phyloP scores from a whole-genome alignment of 2,888 invertebrate species.

The Muscina levida region DNA sequence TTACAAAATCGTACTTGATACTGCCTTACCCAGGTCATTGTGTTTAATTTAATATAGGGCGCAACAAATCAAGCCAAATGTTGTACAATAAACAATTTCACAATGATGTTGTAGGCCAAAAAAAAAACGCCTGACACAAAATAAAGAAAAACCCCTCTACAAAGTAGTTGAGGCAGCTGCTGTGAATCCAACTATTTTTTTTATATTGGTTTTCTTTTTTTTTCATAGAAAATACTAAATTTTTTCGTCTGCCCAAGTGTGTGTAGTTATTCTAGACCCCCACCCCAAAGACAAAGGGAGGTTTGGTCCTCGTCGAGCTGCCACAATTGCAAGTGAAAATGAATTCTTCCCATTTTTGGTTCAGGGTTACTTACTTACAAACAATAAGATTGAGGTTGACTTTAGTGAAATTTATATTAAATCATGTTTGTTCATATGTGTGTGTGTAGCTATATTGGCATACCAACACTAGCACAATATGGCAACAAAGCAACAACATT shows the following conservation, averaged over 20 bases:
- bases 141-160: neutral
- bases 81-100: neutral
- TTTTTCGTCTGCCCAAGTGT: too few species aligned
- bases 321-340: conserved; percentile 3
- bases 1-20: too few species aligned
- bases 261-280: too few species aligned
- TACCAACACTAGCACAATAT: conserved; percentile 6
- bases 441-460: neutral
- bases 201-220: too few species aligned
- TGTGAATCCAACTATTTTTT: neutral
- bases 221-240: too few species aligned
- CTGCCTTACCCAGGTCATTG: too few species aligned
- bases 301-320: too few species aligned
- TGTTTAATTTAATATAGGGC: neutral
- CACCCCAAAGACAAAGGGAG: too few species aligned
- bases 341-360: neutral
- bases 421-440: conserved; percentile 20
- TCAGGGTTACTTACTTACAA: conserved; percentile 4
- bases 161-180: neutral
- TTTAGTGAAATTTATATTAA: conserved; percentile 20
- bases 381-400: conserved; percentile 8
- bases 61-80: neutral
- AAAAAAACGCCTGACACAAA: neutral
- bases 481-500: neutral
- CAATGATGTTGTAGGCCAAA: neutral